Evolutionary conservation across 2,888 invertebrate genomes (phyloP).

Genomic region (Drosophila vallismaia): DNA sequence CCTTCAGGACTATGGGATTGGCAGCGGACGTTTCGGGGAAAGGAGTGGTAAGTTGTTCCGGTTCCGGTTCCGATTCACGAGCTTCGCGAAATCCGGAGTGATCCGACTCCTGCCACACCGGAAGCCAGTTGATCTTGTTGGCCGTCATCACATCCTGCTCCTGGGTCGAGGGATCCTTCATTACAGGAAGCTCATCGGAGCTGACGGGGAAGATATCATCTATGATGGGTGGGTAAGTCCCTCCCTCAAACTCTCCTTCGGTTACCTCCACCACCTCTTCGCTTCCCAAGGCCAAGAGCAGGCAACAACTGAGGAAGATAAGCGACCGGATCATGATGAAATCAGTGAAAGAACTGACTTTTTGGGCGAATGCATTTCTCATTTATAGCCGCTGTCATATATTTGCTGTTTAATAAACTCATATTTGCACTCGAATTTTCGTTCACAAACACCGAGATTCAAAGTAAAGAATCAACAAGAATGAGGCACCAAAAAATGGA

Average conservation of each 20-base stretch:
- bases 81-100: constrained; percentile 5
- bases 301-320: constrained; percentile 36
- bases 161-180: constrained; percentile 30
- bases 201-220: constrained; percentile 13
- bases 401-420: constrained; percentile 50
- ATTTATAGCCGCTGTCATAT: constrained; percentile 54
- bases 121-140: constrained; percentile 56
- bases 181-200: constrained; percentile 3
- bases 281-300: constrained; percentile 48
- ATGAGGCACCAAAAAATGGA: constrained; percentile 50
- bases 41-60: not conserved
- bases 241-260: constrained; percentile 15
- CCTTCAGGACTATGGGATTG: constrained; percentile 3
- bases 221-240: not conserved
- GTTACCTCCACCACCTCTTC: constrained; percentile 2
- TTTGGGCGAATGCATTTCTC: constrained; percentile 11
- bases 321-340: constrained; percentile 52
- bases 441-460: constrained; percentile 50
- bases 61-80: not conserved
- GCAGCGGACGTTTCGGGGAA: not conserved
- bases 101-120: constrained; percentile 36
- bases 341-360: constrained; percentile 36
- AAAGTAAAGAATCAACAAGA: constrained; percentile 28
- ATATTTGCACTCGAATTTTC: constrained; percentile 59
- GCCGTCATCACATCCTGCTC: constrained; percentile 31